Percentiles rank a stretch among this genome's conserved stretches.
Evolutionary conservation across 2,888 invertebrate genomes (phyloP).

Genomic region (Drosophila meridiana): DNA sequence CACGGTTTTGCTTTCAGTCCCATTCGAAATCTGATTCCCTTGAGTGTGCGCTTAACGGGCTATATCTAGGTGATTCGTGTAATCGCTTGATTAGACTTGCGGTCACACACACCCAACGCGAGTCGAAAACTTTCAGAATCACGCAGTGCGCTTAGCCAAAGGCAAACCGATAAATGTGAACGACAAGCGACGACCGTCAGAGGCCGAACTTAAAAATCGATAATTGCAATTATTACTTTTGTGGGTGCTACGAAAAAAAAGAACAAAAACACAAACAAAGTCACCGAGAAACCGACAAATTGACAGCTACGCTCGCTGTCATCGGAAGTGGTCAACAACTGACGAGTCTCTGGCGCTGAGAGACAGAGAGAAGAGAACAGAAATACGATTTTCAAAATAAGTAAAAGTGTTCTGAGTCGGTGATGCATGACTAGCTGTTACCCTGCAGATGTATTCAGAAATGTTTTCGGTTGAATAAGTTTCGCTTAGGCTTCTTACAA

Average conservation of each 20-base stretch:
- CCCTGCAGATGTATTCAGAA: neutral
- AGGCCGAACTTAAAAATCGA: slow-evolving; percentile 45
- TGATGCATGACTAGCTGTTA: neutral
- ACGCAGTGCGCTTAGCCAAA: slow-evolving; percentile 9
- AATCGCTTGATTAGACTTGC: slow-evolving; percentile 14
- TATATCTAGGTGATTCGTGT: slow-evolving; percentile 15
- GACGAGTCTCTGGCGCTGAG: slow-evolving; percentile 10
- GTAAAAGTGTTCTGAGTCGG: neutral
- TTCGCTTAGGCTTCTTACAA: neutral
- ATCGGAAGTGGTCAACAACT: slow-evolving; percentile 46
- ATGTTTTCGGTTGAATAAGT: no score
- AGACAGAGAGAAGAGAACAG: slow-evolving; percentile 10
- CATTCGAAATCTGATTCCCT: slow-evolving; percentile 4
- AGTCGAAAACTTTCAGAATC: slow-evolving; percentile 4
- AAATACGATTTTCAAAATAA: slow-evolving; percentile 10
- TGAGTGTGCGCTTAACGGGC: slow-evolving; percentile 2
- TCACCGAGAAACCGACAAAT: slow-evolving; percentile 15
- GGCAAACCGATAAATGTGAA: slow-evolving; percentile 3
- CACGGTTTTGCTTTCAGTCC: neutral
- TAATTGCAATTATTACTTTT: slow-evolving; percentile 61
- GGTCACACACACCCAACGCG: slow-evolving; percentile 1
- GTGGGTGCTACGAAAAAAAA: slow-evolving; percentile 26
- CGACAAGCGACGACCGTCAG: slow-evolving; percentile 14
- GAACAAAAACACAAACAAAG: neutral
- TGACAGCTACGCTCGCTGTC: slow-evolving; percentile 26